A percentile compares a stretch with the other conserved stretches of the same genome.
phyloP scores from a whole-genome alignment of 2,797 vertebrate species.

The Dipus sagitta region DNA sequence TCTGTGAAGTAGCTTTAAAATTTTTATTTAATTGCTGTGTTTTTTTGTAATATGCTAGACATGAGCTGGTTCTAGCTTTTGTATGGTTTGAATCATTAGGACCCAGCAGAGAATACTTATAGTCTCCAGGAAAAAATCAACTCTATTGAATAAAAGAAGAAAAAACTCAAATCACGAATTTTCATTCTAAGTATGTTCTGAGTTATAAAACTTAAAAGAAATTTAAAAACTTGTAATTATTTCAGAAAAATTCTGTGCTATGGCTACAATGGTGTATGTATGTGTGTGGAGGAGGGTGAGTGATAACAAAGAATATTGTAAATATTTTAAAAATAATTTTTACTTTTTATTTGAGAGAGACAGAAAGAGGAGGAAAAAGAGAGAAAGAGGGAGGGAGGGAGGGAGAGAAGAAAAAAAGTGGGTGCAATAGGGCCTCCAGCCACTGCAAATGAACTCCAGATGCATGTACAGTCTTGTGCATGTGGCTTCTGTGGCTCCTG shows the following conservation, averaged over 20 bases:
- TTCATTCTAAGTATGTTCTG: not conserved
- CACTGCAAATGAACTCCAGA: no score
- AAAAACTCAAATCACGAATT: slow-evolving; percentile 18
- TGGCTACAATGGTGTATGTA: not conserved
- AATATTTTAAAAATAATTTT: not conserved
- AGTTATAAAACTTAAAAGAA: slow-evolving; percentile 11
- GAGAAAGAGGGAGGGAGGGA: no score
- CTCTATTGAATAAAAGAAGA: slow-evolving; percentile 27
- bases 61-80: not conserved
- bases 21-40: not conserved
- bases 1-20: not conserved
- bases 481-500: no score
- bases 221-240: slow-evolving; percentile 32
- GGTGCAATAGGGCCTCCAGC: no score
- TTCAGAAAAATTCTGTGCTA: slow-evolving; percentile 33
- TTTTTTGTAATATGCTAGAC: not conserved
- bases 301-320: slow-evolving; percentile 40
- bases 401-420: no score
- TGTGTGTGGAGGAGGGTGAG: not conserved
- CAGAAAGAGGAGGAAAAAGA: no score
- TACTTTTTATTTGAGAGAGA: no score
- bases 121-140: slow-evolving; percentile 9
- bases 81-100: slow-evolving; percentile 23
- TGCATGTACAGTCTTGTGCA: no score
- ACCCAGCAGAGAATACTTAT: not conserved